A percentile compares a stretch with the other conserved stretches of the same genome.
These are phyloP conservation scores for Lepidiolamprologus cunningtoni DNA, from an alignment of 2,113 vertebrate genomes.

Conservation along the genomic window DNA sequence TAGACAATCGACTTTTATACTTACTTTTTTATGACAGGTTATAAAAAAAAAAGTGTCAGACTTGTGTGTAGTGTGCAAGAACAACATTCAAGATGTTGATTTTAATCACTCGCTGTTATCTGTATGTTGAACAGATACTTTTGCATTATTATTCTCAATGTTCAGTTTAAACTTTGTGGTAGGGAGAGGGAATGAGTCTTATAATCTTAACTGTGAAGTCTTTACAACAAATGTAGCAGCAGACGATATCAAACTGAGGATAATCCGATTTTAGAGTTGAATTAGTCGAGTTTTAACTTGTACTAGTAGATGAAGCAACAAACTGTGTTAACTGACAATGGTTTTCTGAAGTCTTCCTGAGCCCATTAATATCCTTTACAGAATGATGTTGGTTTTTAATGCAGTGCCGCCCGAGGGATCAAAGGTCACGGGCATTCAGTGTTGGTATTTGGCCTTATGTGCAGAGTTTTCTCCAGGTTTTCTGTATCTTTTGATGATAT, in stretches of 20 bases:
- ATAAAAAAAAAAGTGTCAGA: too few relatives aligned
- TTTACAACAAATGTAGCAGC: neutral
- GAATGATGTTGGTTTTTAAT: neutral
- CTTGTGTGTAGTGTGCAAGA: too few relatives aligned
- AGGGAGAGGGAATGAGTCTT: too few relatives aligned
- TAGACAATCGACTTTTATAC: too few relatives aligned
- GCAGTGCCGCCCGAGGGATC: neutral
- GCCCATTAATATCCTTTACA: neutral
- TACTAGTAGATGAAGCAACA: neutral
- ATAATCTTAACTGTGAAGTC: too few relatives aligned
- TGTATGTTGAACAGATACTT: too few relatives aligned
- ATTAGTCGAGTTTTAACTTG: neutral
- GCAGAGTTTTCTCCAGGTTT: neutral
- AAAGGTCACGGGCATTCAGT: neutral
- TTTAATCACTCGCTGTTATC: too few relatives aligned
- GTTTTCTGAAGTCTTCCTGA: neutral
- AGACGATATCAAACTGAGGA: neutral
- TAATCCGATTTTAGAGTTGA: neutral
- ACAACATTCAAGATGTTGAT: too few relatives aligned
- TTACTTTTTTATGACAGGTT: too few relatives aligned
- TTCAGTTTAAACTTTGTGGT: too few relatives aligned
- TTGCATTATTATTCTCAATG: too few relatives aligned
- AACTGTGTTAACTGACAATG: neutral
- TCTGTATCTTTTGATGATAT: neutral
- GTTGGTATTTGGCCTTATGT: neutral